Conservation (phyloP, 2,797 vertebrate species). For the Enteromius afrohamiltoni region DNA sequence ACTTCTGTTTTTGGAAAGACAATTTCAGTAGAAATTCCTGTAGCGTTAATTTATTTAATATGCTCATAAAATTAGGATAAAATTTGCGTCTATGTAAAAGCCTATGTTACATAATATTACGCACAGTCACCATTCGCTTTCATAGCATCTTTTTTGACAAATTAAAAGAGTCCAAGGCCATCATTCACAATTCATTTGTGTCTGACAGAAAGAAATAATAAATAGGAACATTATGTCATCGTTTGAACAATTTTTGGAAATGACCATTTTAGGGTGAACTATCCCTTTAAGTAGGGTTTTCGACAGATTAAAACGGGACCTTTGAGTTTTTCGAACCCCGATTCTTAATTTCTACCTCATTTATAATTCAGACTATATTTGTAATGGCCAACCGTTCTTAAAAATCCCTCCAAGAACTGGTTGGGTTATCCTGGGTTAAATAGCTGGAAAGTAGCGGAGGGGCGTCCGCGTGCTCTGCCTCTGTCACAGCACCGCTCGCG, state of each 20-base stretch:
- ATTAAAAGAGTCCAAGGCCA: neutral
- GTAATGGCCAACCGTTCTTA: accelerated
- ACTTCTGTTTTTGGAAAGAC: neutral
- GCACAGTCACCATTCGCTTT: neutral
- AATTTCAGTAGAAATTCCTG: neutral
- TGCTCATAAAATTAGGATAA: neutral
- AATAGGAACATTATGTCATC: neutral
- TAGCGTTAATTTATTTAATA: accelerated
- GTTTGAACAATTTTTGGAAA: neutral
- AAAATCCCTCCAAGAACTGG: neutral
- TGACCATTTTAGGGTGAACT: neutral
- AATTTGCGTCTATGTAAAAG: neutral
- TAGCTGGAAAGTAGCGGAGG: neutral
- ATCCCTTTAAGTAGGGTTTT: neutral
- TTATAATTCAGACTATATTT: too few relatives aligned
- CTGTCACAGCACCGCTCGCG: slow-evolving; percentile 26
- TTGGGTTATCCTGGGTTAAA: neutral
- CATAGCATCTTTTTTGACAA: neutral
- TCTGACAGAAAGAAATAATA: neutral
- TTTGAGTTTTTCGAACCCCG: neutral
- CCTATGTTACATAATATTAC: neutral
- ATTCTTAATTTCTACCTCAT: neutral
- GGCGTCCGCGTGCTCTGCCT: slow-evolving; percentile 18
- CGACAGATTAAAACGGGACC: neutral
- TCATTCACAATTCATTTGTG: neutral